A percentile compares a stretch with the other conserved stretches of the same genome.
phyloP scores from a whole-genome alignment of 2,113 vertebrate genomes.

The Falco punctatus region DNA sequence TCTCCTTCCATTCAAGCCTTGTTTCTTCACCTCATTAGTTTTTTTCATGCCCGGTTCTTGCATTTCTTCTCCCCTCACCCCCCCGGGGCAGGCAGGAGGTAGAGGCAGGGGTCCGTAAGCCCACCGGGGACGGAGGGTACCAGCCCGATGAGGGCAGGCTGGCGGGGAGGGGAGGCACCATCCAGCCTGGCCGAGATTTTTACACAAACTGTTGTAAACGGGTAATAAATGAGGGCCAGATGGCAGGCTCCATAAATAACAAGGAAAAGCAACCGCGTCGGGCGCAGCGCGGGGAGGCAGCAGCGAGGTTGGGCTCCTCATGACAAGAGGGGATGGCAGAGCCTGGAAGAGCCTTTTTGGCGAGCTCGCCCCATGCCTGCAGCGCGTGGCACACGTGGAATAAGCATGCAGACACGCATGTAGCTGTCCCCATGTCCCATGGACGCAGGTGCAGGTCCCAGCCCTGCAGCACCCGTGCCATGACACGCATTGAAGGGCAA shows the following conservation, averaged over 20 bases:
- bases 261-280: neutral
- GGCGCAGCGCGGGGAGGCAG: neutral
- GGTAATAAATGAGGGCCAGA: neutral
- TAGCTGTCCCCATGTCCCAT: fast-evolving
- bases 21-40: fast-evolving
- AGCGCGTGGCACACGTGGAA: fast-evolving
- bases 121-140: neutral
- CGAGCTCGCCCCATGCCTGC: neutral
- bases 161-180: neutral
- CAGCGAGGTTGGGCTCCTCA: neutral
- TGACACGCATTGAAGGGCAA: fast-evolving
- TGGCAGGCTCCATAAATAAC: neutral
- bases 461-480: neutral
- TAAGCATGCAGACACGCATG: fast-evolving
- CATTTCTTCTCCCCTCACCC: fast-evolving
- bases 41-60: neutral
- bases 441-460: neutral
- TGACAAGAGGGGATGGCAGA: neutral
- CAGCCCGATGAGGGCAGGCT: neutral
- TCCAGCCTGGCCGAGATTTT: neutral
- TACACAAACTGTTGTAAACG: neutral
- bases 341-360: neutral
- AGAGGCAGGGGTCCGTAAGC: neutral
- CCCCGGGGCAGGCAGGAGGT: neutral
- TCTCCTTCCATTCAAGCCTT: neutral